Base-by-base conservation (phyloP, 2,113 vertebrate species). In the Pelmatolapia mariae region DNA sequence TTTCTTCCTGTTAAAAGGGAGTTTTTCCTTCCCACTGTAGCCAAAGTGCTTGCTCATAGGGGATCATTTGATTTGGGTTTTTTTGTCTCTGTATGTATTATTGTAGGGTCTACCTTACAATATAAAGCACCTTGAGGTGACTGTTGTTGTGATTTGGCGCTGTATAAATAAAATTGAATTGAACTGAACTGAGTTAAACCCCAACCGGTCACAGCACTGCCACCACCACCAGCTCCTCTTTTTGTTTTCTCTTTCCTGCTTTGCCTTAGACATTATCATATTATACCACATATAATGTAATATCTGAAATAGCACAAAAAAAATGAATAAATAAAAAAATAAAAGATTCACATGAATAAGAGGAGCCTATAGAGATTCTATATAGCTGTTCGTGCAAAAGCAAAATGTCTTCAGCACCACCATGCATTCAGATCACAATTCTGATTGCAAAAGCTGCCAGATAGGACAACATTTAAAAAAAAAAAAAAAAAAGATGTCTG, bases 51-150 rank as follows among this genome's bases (percentile, higher is more conserved):
- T 16, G 0, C 1, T 29, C 7, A 59, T 59, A 29, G 13, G 3
- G 24, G 13, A 0, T 59, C 0, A 57, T 0, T 29, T 59, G 1
- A 59, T 0, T 59, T 59, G 4, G 5, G 1, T 52, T 19, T 50
- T 52, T 52, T n/a, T n/a, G n/a, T n/a, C 50, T 52, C 3, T 52
- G 50, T 52, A 52, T 52, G 0, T 52, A 10, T 52, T 52, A 52
- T 3, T 53, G 50, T 53, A n/a, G 50, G 19, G 26, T 6, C 57
- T 31, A 31, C 26, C 3, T 61, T 61, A 61, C 57, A 4, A 61
- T 6, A 61, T 61, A 31, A 61, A 61, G 5, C 26, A 1, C 57
- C 8, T 31, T 61, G 3, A 31, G 29, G 26, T 18, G 57, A 18
- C 57, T 31, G 57, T 61, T 61, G 26, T 31, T 61, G 57, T 61